Evolutionary conservation across 2,113 vertebrate species (phyloP).

Genomic region (Embiotoca jacksoni): DNA sequence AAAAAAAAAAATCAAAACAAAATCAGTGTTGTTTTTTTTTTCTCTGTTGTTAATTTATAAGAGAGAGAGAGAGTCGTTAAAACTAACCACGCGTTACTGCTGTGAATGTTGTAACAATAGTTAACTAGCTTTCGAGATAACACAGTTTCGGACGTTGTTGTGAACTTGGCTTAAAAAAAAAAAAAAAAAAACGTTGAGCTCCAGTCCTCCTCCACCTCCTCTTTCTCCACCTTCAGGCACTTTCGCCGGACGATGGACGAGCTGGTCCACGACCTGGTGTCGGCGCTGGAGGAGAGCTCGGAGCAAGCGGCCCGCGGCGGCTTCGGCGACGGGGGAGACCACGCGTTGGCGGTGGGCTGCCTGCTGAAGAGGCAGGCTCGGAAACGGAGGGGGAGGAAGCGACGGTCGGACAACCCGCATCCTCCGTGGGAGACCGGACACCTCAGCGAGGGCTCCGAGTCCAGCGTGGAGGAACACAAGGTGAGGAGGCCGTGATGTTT

Average conservation of each 20-base stretch:
- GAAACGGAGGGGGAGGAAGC: constrained; percentile 95
- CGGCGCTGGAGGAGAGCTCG: constrained; percentile 97
- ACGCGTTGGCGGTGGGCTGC: constrained; percentile 90
- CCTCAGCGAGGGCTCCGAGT: constrained; percentile 97
- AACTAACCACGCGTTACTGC: no score
- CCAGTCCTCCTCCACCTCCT: no score
- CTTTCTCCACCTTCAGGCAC: constrained; percentile 84
- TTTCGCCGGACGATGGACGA: constrained; percentile 98
- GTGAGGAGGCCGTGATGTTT: constrained; percentile 20
- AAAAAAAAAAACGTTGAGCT: no score
- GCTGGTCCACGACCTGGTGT: constrained; percentile 98
- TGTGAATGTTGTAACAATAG: not conserved
- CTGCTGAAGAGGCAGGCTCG: constrained; percentile 95
- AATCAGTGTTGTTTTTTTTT: no score
- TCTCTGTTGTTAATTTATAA: no score
- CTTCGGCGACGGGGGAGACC: constrained; percentile 93
- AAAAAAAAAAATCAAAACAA: no score
- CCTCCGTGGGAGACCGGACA: constrained; percentile 93
- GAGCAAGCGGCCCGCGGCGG: constrained; percentile 97
- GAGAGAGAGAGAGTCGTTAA: not conserved
- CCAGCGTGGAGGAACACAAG: constrained; percentile 91
- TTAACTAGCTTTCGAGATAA: not conserved
- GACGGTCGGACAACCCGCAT: constrained; percentile 91
- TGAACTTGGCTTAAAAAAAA: no score
- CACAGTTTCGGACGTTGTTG: no score